Evolutionary conservation across 2,797 vertebrate species (phyloP).

Genomic region (Dromococcyx pavoninus): DNA sequence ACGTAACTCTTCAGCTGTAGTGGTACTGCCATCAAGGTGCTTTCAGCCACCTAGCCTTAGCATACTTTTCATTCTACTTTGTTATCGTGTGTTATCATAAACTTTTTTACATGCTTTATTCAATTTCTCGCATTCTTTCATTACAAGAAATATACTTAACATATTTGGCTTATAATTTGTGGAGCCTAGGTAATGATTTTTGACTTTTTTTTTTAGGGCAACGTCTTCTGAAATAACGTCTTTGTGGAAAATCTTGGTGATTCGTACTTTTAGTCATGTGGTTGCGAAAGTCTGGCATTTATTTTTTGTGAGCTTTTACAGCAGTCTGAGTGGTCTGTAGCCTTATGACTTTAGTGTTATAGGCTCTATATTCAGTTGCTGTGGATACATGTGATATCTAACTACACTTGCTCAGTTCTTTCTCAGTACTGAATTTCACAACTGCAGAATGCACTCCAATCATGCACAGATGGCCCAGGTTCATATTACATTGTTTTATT

Average conservation of each 20-base stretch:
- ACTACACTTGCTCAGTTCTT: not conserved
- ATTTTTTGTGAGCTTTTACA: not conserved
- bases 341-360: not conserved
- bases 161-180: not conserved
- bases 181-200: not conserved
- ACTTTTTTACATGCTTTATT: not conserved
- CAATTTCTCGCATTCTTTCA: not conserved
- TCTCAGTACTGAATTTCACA: not conserved
- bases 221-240: not conserved
- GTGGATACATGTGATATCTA: not conserved
- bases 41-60: not conserved
- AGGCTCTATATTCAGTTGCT: not conserved
- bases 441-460: not conserved
- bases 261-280: not conserved
- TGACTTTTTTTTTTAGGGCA: not conserved
- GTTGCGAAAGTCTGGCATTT: not conserved
- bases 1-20: not conserved
- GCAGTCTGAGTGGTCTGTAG: not conserved
- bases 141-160: not conserved
- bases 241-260: not conserved
- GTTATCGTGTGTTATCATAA: not conserved
- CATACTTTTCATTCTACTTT: not conserved
- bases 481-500: slow-evolving; percentile 45
- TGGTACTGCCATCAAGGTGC: not conserved
- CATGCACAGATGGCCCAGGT: slow-evolving; percentile 9